These are phyloP conservation scores for Zosterops lateralis DNA, from an alignment of 2,113 vertebrate species.

Conservation along the genomic window DNA sequence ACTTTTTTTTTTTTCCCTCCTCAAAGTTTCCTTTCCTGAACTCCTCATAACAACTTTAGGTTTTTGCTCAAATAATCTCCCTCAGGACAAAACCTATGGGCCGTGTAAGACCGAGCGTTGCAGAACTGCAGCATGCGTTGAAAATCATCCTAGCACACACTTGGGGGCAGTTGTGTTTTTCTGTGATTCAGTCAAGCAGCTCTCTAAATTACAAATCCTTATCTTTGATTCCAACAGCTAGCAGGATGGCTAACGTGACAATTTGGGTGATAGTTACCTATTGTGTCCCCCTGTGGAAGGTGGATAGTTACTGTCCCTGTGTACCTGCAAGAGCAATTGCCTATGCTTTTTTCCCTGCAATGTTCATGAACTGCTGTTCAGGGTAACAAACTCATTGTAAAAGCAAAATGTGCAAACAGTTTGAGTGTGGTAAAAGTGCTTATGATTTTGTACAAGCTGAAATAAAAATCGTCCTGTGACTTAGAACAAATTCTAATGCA, in stretches of 20 bases:
- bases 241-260: neutral
- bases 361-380: neutral
- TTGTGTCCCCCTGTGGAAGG: neutral
- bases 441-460: neutral
- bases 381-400: neutral
- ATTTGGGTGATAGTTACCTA: neutral
- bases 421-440: neutral
- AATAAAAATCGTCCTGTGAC: neutral
- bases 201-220: constrained; percentile 30
- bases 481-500: neutral
- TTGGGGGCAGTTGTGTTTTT: constrained; percentile 64
- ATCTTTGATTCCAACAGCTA: constrained; percentile 8
- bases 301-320: neutral
- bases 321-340: neutral
- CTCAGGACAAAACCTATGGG: constrained; percentile 15
- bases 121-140: neutral
- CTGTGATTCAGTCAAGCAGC: constrained; percentile 29
- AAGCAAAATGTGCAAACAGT: neutral
- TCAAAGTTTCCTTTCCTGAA: neutral
- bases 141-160: constrained; percentile 58
- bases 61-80: neutral
- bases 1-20: neutral
- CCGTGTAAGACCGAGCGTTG: neutral
- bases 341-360: neutral
- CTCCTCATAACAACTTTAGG: neutral